These are phyloP conservation scores for Leptinotarsa haldemani DNA, from an alignment of 2,888 invertebrate genomes.

Conservation along the genomic window DNA sequence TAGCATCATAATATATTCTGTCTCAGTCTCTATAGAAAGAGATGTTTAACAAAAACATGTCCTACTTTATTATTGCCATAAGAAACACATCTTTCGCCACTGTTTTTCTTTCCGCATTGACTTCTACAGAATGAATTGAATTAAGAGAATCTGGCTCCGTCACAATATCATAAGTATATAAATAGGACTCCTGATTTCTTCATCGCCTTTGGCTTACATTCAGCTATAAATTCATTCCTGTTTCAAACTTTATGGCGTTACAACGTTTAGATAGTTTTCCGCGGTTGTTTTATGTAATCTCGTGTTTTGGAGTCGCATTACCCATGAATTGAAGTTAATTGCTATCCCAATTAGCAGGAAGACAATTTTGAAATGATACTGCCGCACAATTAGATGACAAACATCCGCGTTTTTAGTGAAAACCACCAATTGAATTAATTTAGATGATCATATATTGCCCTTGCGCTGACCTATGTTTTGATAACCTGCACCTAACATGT, in stretches of 20 bases:
- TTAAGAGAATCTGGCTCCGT: neutral
- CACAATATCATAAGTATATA: neutral
- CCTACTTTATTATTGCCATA: no score
- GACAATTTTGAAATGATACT: conserved; percentile 3
- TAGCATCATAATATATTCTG: no score
- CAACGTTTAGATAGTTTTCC: neutral
- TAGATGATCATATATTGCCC: neutral
- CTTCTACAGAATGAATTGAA: neutral
- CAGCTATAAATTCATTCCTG: neutral
- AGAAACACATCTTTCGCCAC: no score
- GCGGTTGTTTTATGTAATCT: conserved; percentile 6
- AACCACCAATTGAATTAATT: conserved; percentile 9
- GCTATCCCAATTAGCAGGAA: neutral
- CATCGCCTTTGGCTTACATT: neutral
- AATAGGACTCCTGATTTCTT: neutral
- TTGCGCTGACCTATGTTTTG: conserved; percentile 1
- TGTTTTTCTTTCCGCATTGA: neutral
- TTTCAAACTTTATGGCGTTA: neutral
- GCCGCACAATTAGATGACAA: neutral
- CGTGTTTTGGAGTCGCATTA: conserved; percentile 8
- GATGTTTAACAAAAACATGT: no score
- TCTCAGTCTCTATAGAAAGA: no score
- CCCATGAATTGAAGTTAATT: conserved; percentile 17
- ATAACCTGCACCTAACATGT: neutral
- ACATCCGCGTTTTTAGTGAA: conserved; percentile 12